Conservation (phyloP, 2,888 invertebrate genomes). For the Abscondita cerata region DNA sequence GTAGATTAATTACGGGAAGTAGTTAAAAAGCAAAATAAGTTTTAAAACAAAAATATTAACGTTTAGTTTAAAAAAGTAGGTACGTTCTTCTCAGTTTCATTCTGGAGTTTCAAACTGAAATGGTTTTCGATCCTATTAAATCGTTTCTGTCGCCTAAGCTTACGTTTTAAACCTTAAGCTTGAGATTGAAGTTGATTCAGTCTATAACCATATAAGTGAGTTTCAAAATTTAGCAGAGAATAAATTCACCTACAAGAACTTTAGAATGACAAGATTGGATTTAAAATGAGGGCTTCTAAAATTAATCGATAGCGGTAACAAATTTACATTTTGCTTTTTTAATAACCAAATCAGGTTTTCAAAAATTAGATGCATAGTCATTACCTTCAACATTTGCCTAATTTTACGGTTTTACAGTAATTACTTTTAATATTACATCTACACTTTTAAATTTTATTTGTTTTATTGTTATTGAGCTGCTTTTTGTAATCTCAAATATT, state of each 20-base stretch:
- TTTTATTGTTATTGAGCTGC: too few relatives aligned
- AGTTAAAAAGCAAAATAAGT: constrained; percentile 27
- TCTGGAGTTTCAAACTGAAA: constrained; percentile 15
- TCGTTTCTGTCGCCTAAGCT: constrained; percentile 28
- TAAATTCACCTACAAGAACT: constrained; percentile 14
- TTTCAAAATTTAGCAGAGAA: constrained; percentile 19
- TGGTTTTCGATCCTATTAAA: constrained; percentile 23
- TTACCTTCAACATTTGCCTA: too few relatives aligned
- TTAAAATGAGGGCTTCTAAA: not conserved
- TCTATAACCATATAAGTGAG: constrained; percentile 24
- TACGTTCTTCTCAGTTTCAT: constrained; percentile 15
- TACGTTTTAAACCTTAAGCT: constrained; percentile 25
- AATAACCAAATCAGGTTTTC: too few relatives aligned
- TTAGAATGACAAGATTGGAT: too few relatives aligned
- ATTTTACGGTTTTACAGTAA: too few relatives aligned
- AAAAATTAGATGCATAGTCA: too few relatives aligned
- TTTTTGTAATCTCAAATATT: too few relatives aligned
- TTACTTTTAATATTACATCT: too few relatives aligned
- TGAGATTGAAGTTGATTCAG: constrained; percentile 18
- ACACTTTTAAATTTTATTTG: too few relatives aligned
- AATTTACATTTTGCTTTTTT: too few relatives aligned
- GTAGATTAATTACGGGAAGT: constrained; percentile 26
- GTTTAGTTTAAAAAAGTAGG: constrained; percentile 19
- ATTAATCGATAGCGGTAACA: too few relatives aligned
- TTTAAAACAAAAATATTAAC: constrained; percentile 17